Base-by-base conservation (phyloP, 2,888 invertebrate genomes). In the Entomobrya proxima region DNA sequence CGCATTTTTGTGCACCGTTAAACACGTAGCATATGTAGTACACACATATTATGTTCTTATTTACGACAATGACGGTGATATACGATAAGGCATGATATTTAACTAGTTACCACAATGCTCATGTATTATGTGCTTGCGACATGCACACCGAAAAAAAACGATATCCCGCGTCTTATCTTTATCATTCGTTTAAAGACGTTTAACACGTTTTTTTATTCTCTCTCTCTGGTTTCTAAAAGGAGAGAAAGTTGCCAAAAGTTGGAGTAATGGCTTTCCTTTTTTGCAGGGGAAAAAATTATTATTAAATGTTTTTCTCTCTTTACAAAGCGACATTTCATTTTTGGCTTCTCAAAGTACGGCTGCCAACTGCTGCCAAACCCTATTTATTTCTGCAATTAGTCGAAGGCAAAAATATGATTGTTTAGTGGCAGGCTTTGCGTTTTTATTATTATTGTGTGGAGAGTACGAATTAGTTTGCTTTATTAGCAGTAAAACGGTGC, bases 331-430 rank as follows among this genome's bases (percentile, higher is more conserved):
- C 50, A 18, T 50, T n/a, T 50, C 21, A 1, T 15, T n/a, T 4
- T n/a, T 6, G 7, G 50, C 3, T 50, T 18, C 3, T 21, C 47
- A n/a, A 44, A 44, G 15, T 44, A 15, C 44, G 44, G 15, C 44
- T 44, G 15, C 15, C 15, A 30, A 15, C 30, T 24, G 27, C 30
- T 30, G 13, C 64, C 37, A 67, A 15, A n/a, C 15, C 9, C 44
- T 67, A 37, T 11, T 40, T 40, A 50, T 37, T 72, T 81, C 21
- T 61, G 81, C 74, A 81, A 81, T 81, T 81, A 81, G 81, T 50
- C 58, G 61, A 81, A 81, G n/a, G n/a, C n/a, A n/a, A n/a, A n/a
- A n/a, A n/a, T n/a, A n/a, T 81, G 81, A 74, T 61, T 81, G 81
- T 58, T 80, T 52, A 79, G 79, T 69, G 69, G n/a, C n/a, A n/a